Evolutionary conservation across 1,140 invertebrate species (phyloP).

Genomic region (Steinernema feltiae): DNA sequence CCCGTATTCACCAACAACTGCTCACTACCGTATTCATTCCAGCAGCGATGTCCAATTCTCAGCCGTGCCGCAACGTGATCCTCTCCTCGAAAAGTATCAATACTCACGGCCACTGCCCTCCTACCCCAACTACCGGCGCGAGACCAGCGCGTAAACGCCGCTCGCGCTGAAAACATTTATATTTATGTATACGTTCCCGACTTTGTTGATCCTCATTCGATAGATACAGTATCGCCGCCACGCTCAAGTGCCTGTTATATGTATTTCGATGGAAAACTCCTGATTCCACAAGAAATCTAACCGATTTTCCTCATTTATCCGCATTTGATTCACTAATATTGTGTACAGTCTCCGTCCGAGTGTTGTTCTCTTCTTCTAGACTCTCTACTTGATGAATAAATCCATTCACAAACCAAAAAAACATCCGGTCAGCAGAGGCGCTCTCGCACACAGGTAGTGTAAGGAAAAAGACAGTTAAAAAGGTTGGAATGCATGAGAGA

Average conservation of each 20-base stretch:
- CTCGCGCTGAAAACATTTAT: neutral
- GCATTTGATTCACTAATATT: no score
- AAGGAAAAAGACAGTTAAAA: no score
- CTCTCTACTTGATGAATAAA: no score
- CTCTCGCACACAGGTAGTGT: no score
- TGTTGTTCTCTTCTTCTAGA: no score
- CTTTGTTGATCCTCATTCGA: neutral
- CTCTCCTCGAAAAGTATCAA: slow-evolving; percentile 24
- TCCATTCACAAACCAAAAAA: no score
- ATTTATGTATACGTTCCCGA: no score
- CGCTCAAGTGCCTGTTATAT: slow-evolving; percentile 9
- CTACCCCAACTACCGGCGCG: slow-evolving; percentile 19
- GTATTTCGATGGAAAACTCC: neutral
- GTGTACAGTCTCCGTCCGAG: no score
- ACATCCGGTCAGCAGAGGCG: no score
- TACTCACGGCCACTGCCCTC: slow-evolving; percentile 14
- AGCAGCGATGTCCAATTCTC: slow-evolving; percentile 20
- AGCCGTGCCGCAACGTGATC: slow-evolving; percentile 21
- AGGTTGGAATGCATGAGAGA: no score
- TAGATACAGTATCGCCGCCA: neutral
- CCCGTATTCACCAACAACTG: slow-evolving; percentile 24
- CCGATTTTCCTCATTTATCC: no score
- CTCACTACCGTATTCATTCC: slow-evolving; percentile 7
- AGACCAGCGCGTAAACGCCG: slow-evolving; percentile 25
- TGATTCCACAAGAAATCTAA: no score